Evolutionary conservation across 2,888 invertebrate genomes (phyloP).

Genomic region (Apoderus coryli): DNA sequence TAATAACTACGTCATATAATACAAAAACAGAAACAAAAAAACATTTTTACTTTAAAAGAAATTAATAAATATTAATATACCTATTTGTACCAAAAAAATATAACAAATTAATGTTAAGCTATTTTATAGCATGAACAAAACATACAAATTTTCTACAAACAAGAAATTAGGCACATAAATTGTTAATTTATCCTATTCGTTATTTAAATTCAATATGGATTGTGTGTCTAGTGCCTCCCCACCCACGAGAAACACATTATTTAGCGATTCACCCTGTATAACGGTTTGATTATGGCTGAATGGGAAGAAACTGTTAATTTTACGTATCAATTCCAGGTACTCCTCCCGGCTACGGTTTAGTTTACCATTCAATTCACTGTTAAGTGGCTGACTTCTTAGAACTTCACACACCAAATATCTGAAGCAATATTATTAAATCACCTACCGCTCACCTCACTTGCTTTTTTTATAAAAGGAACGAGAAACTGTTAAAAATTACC

Average conservation of each 20-base stretch:
- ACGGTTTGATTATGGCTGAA: slow-evolving; percentile 32
- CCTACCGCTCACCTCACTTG: background rate
- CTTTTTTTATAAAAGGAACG: slow-evolving; percentile 2
- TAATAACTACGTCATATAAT: too few relatives aligned
- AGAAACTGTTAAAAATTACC: slow-evolving; percentile 22
- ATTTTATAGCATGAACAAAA: background rate
- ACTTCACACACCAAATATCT: slow-evolving; percentile 32
- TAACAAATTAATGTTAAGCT: slow-evolving; percentile 1
- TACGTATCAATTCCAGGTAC: slow-evolving; percentile 26
- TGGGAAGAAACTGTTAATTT: slow-evolving; percentile 36
- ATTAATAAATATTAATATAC: background rate
- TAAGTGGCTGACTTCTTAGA: slow-evolving; percentile 29
- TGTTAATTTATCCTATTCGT: too few relatives aligned
- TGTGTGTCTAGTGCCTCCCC: slow-evolving; percentile 52
- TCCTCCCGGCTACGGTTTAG: slow-evolving; percentile 26
- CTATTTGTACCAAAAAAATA: slow-evolving; percentile 1
- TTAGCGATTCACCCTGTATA: slow-evolving; percentile 34
- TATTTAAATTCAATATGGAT: slow-evolving; percentile 48
- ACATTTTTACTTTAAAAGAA: too few relatives aligned
- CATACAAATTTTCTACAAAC: too few relatives aligned
- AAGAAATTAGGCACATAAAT: slow-evolving; percentile 15
- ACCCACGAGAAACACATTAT: slow-evolving; percentile 46
- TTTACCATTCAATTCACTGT: slow-evolving; percentile 18
- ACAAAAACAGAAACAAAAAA: too few relatives aligned
- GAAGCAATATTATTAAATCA: slow-evolving; percentile 3